Percentiles rank a stretch among this genome's conserved stretches.
phyloP scores from a whole-genome alignment of 2,888 invertebrate species.

The Agonopterix heracliana region DNA sequence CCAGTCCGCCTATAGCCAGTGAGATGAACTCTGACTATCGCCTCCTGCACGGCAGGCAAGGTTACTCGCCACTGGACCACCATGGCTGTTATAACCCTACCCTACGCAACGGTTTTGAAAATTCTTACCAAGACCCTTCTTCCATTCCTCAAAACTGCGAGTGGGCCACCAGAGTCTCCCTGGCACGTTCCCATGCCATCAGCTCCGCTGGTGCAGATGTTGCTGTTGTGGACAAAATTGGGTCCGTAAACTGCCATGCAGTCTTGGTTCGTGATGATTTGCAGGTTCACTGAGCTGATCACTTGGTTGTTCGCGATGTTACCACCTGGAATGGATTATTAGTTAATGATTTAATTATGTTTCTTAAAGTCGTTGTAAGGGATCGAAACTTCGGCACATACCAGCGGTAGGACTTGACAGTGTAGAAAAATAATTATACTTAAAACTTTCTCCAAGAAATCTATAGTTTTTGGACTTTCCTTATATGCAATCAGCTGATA shows the following conservation, averaged over 20 bases:
- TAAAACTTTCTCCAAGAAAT: background rate
- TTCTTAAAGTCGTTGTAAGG: background rate
- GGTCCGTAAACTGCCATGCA: constrained; percentile 28
- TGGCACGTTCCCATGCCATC: constrained; percentile 33
- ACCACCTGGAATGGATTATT: constrained; percentile 21
- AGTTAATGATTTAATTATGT: no score
- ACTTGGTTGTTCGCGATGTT: constrained; percentile 26
- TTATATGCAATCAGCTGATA: background rate
- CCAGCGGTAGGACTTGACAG: background rate
- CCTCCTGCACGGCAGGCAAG: no score
- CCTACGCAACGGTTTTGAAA: background rate
- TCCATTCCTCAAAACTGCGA: constrained; percentile 21
- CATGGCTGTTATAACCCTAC: no score
- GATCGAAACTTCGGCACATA: background rate
- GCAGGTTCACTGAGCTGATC: constrained; percentile 36
- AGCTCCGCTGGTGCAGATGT: constrained; percentile 42
- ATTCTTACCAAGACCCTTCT: constrained; percentile 27
- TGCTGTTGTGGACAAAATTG: constrained; percentile 17
- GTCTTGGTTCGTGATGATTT: constrained; percentile 31
- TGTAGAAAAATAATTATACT: background rate
- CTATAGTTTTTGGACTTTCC: background rate
- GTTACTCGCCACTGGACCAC: no score
- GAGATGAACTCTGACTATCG: no score
- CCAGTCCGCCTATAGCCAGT: no score
- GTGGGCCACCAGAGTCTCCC: constrained; percentile 56